Base-by-base conservation (phyloP, 1,140 invertebrate genomes). In the Steinernema khuongi region DNA sequence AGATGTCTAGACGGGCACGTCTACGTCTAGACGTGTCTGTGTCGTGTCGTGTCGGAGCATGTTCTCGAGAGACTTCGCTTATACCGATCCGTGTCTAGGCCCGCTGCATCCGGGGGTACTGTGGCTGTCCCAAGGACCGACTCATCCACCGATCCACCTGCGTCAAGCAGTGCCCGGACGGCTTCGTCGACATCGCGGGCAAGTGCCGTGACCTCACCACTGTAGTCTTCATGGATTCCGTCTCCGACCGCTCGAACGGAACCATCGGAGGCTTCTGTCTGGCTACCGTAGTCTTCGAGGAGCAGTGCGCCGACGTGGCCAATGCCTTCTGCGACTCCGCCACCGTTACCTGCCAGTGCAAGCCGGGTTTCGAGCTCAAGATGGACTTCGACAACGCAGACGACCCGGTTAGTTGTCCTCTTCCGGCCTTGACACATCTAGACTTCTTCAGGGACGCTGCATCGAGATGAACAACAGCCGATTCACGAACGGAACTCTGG, bases 171-270 rank as follows among this genome's bases (percentile, higher is more conserved):
- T 84, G 82, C 67, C 82, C 82, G 26, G 82, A 84, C 29, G 82
- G 84, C 26, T 85, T 85, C 67, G 33, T 85, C 17, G 82, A 85
- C 41, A 85, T 84, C 70, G 82, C 82, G 69, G 78, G 79, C 31
- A 74, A 83, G 28, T 85, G 82, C 70, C 84, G 85, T 33, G 82
- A 84, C 50, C 76, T 85, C 28, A 85, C 84, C 22, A 85, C 82
- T 7, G 77, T 84, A 26, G 83, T 84, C 7, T 85, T 84, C 74
- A 84, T 84, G 82, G 82, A 84, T 73, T 85, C 84, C 26, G 82
- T 84, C 0, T 81, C 83, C 28, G 79, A 84, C 7, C 74, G 82
- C 29, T 73, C 74, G 31, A 84, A 84, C 71, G 82, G 82, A 31
- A 84, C 82, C 17, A 79, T 84, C 32, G 84, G 84, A 26, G 82